phyloP scores from a whole-genome alignment of 2,113 vertebrate genomes.

The Miniopterus natalensis region DNA sequence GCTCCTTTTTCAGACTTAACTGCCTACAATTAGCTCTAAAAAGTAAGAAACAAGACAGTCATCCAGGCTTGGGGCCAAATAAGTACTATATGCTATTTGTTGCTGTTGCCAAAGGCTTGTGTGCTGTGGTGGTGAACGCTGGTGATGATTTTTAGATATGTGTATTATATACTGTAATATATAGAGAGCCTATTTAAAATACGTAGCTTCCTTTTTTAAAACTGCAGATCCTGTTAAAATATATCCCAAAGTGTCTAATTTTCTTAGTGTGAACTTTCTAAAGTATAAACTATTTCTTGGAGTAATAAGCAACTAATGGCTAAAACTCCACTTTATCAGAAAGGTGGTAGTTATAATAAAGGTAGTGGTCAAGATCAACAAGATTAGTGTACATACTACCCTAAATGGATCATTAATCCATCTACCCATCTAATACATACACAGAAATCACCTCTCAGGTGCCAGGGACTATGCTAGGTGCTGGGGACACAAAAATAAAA shows the following conservation, averaged over 20 bases:
- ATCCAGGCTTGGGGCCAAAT: background rate
- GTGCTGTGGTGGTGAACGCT: background rate
- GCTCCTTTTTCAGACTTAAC: slow-evolving; percentile 36
- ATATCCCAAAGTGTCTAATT: background rate
- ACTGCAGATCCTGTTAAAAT: background rate
- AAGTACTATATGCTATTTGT: background rate
- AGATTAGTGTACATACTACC: background rate
- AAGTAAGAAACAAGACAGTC: background rate
- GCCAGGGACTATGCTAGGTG: background rate
- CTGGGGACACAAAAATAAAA: background rate
- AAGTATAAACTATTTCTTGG: slow-evolving; percentile 31
- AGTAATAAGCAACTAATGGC: background rate
- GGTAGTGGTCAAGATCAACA: background rate
- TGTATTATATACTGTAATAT: background rate
- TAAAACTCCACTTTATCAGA: background rate
- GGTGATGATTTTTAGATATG: background rate
- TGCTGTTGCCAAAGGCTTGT: background rate
- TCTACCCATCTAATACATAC: background rate
- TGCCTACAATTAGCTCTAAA: background rate
- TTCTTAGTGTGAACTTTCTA: background rate
- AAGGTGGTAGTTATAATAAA: background rate
- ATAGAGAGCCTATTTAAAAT: background rate
- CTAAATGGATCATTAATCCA: background rate
- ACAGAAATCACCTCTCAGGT: background rate
- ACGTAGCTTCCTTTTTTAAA: background rate